Evolutionary conservation across 2,797 vertebrate genomes (phyloP), one percentile per base, ranked within the genome.

Genomic region (Melanogrammus aeglefinus): DNA sequence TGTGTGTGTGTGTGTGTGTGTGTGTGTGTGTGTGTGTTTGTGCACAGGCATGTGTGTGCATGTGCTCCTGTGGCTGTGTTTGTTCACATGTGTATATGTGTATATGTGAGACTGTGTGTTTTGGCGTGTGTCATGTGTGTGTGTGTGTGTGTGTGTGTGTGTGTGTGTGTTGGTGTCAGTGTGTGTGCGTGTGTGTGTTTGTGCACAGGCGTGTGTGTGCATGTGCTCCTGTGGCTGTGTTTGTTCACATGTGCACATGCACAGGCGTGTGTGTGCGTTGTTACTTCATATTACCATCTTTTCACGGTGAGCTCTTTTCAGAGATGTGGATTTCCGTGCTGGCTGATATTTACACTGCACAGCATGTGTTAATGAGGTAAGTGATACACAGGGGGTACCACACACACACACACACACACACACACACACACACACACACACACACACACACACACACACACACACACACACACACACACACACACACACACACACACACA

Each of bases 281-380:
- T 27, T 24, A 69, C 4, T 69, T 69, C 63, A 69, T 69, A 69
- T 69, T 69, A 27, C 63, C 63, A 27, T 69, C 63, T 69, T 69
- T 69, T 13, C 77, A 80, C 81, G 78, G 76, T 86, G 82, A 80
- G 73, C 82, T 82, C 78, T 6, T 78, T 82, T 76, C 80, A 81
- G 72, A 81, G 69, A 41, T 76, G 79, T 81, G 78, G 90, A 88
- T 86, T 88, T 89, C 82, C 81, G 77, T 75, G 83, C 83, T 83
- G 83, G 85, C 83, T 71, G 71, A 47, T n/a, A 75, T 75, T 33
- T 72, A 81, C 79, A 85, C 21, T 63, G 35, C 83, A 78, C 82
- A 80, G 86, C 81, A 71, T 85, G 82, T 85, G 80, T 81, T 83
- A 87, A 89, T 81, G 84, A 63, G n/a, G 79, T 77, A 82, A 83